Evolutionary conservation across 2,797 vertebrate species (phyloP), one percentile per base, ranked within the genome.

Genomic region (Fundulus diaphanus): DNA sequence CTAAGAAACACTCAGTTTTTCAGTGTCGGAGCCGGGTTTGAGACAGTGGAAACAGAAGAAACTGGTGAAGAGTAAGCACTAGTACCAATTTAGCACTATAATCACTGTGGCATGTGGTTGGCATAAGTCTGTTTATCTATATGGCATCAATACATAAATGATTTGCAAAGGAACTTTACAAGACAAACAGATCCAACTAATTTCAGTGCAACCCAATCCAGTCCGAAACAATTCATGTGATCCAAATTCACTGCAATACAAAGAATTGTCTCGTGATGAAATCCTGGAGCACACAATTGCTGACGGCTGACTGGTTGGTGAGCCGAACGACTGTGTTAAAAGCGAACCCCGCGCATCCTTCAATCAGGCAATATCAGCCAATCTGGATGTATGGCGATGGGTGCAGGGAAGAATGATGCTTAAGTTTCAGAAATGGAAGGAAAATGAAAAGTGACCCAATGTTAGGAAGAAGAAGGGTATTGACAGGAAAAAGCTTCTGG

Each of bases 351-450:
- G 85, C 79, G 74, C 77, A 72, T 85, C 92, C 80, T 88, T 24
- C 91, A 89, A 88, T 93, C 88, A 90, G 90, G 79, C 82, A 85
- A 79, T 83, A 82, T 79, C 75, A 61, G 68, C 84, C 87, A 89
- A 90, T 93, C 87, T 86, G 79, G 87, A 85, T 69, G 68, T 73
- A 89, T 88, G 87, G 78, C 90, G 94, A 95, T 93, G 85, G 87
- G 66, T 11, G 57, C 37, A 59, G 72, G 48, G 66, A 70, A 66
- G 3, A 2, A 22, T 5, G 20, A 63, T 35, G 18, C 79, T 68
- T 75, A 54, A 73, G 79, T 81, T 82, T 85, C 75, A 77, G 76
- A 74, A 70, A 77, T 51, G 72, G 57, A 74, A 87, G 79, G 83
- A 82, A 85, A 88, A 82, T 76, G 54, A 69, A 83, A 78, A 70